Evolutionary conservation across 2,888 invertebrate species (phyloP), one percentile per base, ranked within the genome.

Genomic region (Epiblema foenella): DNA sequence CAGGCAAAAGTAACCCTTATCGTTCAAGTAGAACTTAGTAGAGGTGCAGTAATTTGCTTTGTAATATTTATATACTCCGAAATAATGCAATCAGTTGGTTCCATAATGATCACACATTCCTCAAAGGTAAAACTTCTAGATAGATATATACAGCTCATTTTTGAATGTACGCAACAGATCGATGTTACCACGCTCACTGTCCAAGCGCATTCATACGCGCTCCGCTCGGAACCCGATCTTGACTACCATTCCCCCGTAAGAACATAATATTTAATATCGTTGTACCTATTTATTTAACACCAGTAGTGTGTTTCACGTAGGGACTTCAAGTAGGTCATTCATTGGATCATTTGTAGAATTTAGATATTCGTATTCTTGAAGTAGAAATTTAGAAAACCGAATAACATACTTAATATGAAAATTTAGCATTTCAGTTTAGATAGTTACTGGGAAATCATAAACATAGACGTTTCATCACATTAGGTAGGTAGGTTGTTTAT

Each of bases 161-260:
- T 59, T 17, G n/a, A 52, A 52, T 66, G 51, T 42, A 71, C 20
- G 56, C 71, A 49, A 9, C 70, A 71, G 71, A 59, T 71, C 42
- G 71, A 71, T 67, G 71, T 71, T 12, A 67, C 66, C 37, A 71
- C 71, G 24, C 67, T 71, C 67, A 57, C 60, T 37, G 67, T 71
- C 49, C 71, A 71, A 51, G 71, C 71, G 49, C 71, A 71, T 37
- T 67, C 71, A 17, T 71, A 71, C 57, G 71, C 71, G 33, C 71
- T 59, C 17, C 71, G 71, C 49, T 71, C 71, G 39, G 71, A 71
- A 1, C 60, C 66, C 18, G 71, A 71, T 37, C 71, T 29, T 51
- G 66, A 60, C 59, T 60, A 67, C 56, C 33, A 46, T 57, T 67
- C 71, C 49, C 66, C 71, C 39, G 71, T 71, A 67, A 71, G 71